A percentile compares a stretch with the other conserved stretches of the same genome.
phyloP scores from a whole-genome alignment of 2,113 vertebrate species.

The Bujurquina vittata region DNA sequence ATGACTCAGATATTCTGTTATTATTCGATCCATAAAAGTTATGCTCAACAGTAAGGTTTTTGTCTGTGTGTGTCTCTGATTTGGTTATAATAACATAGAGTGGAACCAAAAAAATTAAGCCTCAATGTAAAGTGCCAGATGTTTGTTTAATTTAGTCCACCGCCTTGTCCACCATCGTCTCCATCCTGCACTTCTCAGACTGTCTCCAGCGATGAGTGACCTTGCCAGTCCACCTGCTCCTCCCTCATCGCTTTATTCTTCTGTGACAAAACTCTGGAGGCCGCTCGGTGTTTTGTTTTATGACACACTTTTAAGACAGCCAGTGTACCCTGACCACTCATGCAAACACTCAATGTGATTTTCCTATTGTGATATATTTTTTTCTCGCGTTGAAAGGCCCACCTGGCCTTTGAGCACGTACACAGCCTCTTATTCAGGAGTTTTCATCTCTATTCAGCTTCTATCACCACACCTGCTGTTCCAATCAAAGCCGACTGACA shows the following conservation, averaged over 20 bases:
- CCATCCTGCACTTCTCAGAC: neutral
- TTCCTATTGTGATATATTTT: constrained; percentile 6
- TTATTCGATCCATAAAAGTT: neutral
- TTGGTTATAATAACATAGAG: neutral
- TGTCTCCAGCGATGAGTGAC: constrained; percentile 8
- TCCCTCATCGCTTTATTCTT: constrained; percentile 48
- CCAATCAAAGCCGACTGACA: constrained; percentile 6
- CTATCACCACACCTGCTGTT: constrained; percentile 19
- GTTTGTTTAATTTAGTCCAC: neutral
- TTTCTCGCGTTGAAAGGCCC: constrained; percentile 30
- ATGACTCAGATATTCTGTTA: neutral
- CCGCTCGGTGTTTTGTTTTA: neutral
- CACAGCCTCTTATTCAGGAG: neutral
- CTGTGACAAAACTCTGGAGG: neutral
- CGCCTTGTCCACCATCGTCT: constrained; percentile 3
- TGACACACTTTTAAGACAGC: neutral
- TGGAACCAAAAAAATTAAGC: neutral
- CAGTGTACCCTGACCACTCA: constrained; percentile 29
- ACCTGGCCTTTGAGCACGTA: constrained; percentile 11
- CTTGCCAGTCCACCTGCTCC: constrained; percentile 44
- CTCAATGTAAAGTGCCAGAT: neutral
- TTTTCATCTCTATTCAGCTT: constrained; percentile 12
- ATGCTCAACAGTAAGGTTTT: neutral
- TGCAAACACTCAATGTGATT: constrained; percentile 16
- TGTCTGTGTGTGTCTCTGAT: neutral